A percentile compares a stretch with the other conserved stretches of the same genome.
Conservation (phyloP, 2,888 invertebrate genomes). For the Nymphalis polychloros region DNA sequence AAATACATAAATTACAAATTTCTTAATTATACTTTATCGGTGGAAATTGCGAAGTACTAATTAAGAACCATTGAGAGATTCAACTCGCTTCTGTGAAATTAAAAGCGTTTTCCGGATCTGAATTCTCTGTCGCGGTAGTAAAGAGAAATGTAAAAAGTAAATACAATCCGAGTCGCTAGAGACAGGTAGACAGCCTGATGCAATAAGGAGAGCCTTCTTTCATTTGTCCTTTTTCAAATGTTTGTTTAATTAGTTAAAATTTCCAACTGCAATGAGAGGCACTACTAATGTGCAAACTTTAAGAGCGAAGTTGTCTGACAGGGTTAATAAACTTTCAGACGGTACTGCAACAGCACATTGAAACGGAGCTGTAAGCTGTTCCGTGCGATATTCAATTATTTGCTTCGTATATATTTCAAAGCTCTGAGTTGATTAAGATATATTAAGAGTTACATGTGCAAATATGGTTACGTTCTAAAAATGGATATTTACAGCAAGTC, state of each 20-base stretch:
- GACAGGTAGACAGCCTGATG: slow-evolving; percentile 21
- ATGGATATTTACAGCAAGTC: too few species aligned
- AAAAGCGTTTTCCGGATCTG: slow-evolving; percentile 28
- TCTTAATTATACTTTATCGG: slow-evolving; percentile 5
- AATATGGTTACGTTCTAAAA: too few species aligned
- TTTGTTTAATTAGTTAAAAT: slow-evolving; percentile 14
- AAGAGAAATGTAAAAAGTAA: slow-evolving; percentile 25
- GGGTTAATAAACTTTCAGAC: neutral
- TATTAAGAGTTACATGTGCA: too few species aligned
- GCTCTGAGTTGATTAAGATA: too few species aligned
- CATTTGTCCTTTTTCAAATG: slow-evolving; percentile 16
- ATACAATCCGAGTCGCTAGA: slow-evolving; percentile 18
- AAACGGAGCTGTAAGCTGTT: too few species aligned
- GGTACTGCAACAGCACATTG: neutral
- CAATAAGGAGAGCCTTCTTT: slow-evolving; percentile 16
- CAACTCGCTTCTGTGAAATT: slow-evolving; percentile 26
- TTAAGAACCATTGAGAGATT: slow-evolving; percentile 26
- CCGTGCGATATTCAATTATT: too few species aligned
- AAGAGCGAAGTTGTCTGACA: neutral
- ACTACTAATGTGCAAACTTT: slow-evolving; percentile 4
- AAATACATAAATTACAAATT: neutral
- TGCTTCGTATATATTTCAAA: too few species aligned
- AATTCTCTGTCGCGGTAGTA: slow-evolving; percentile 9
- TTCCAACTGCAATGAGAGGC: neutral
- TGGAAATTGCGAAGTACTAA: slow-evolving; percentile 16